Conservation (phyloP, 2,113 vertebrate species). For the Chlorocebus sabaeus region DNA sequence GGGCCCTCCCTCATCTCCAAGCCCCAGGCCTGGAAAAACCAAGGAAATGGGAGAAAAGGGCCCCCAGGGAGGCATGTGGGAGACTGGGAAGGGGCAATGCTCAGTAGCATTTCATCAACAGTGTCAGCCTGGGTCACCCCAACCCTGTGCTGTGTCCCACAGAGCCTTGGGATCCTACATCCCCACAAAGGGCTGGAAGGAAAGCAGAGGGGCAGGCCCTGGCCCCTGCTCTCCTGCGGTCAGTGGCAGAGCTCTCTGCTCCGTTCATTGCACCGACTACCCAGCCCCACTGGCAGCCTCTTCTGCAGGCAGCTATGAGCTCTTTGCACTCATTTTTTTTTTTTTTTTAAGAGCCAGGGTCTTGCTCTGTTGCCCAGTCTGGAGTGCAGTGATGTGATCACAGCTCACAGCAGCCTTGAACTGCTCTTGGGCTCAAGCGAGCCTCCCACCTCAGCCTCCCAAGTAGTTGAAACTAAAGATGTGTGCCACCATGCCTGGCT, state of each 20-base stretch:
- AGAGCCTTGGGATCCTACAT: background rate
- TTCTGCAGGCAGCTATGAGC: background rate
- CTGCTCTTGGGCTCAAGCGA: too few species aligned
- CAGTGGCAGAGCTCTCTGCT: background rate
- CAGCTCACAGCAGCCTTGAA: too few species aligned
- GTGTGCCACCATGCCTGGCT: too few species aligned
- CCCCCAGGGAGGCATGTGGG: background rate
- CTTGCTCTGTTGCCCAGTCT: too few species aligned
- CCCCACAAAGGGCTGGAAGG: background rate
- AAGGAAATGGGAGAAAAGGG: background rate
- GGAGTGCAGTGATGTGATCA: too few species aligned
- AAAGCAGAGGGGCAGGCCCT: background rate
- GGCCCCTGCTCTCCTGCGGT: accelerated
- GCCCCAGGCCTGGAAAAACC: background rate
- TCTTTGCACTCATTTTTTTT: background rate
- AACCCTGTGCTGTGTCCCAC: background rate
- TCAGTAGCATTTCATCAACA: background rate
- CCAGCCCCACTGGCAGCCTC: too few species aligned
- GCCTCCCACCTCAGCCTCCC: too few species aligned
- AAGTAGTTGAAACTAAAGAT: too few species aligned
- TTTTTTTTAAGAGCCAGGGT: too few species aligned
- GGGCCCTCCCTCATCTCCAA: background rate
- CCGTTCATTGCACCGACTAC: background rate
- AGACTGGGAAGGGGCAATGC: background rate
- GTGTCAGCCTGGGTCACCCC: background rate